These are phyloP conservation scores for Sepiola atlantica DNA, from an alignment of 2,888 invertebrate species.

Conservation along the genomic window DNA sequence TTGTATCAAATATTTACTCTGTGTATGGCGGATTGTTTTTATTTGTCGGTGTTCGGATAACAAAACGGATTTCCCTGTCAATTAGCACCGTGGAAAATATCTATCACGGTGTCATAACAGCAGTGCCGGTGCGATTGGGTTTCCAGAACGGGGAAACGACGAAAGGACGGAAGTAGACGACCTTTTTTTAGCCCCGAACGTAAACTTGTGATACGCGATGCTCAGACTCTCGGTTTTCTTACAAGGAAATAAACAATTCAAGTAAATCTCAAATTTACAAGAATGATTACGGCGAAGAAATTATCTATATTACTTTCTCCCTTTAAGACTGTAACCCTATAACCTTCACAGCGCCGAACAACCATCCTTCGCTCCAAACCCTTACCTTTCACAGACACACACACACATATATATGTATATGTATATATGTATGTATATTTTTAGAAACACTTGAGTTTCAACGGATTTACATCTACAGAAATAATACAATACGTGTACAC, in stretches of 20 bases:
- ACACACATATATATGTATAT: too few relatives aligned
- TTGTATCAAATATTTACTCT: neutral
- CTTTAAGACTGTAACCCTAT: too few relatives aligned
- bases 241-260: neutral
- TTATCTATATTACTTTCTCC: too few relatives aligned
- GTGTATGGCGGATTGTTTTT: neutral
- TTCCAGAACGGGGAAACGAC: neutral
- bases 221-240: neutral
- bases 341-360: too few relatives aligned
- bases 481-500: too few relatives aligned
- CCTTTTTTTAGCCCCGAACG: neutral
- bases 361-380: too few relatives aligned
- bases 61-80: conserved; percentile 32
- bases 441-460: too few relatives aligned
- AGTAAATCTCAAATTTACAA: neutral
- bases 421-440: too few relatives aligned
- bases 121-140: neutral
- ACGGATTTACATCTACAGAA: too few relatives aligned
- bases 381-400: too few relatives aligned
- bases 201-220: neutral
- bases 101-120: conserved; percentile 19
- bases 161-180: neutral
- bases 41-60: neutral
- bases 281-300: neutral
- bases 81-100: neutral